Percentiles rank a stretch among this genome's conserved stretches.
Evolutionary conservation across 2,113 vertebrate species (phyloP).

Genomic region (Micronycteris hirsuta): DNA sequence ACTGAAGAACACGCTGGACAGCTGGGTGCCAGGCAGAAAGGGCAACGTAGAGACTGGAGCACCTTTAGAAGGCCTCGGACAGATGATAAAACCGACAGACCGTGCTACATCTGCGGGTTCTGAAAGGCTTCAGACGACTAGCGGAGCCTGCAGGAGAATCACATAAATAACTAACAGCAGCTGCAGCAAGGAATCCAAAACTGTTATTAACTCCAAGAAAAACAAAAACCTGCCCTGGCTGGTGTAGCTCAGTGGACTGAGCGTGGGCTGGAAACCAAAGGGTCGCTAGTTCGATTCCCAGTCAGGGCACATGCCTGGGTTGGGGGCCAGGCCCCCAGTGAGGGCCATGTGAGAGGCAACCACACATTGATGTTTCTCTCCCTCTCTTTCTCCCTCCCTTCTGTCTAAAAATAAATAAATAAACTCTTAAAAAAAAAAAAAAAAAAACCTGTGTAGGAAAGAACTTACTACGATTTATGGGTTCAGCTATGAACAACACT

Average conservation of each 20-base stretch:
- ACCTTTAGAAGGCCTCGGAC: background rate
- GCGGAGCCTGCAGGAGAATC: background rate
- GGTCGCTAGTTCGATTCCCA: too few species aligned
- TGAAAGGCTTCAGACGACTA: background rate
- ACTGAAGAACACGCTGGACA: background rate
- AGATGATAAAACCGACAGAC: background rate
- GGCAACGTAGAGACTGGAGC: too few species aligned
- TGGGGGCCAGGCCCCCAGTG: too few species aligned
- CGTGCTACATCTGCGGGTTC: background rate
- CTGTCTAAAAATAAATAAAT: too few species aligned
- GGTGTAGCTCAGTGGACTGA: too few species aligned
- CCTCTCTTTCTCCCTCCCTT: too few species aligned
- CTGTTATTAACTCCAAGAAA: background rate
- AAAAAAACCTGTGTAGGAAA: background rate
- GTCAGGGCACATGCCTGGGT: too few species aligned
- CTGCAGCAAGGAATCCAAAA: background rate
- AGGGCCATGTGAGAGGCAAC: too few species aligned
- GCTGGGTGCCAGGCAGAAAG: background rate
- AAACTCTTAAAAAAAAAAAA: background rate
- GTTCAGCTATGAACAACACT: background rate
- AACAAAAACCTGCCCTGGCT: background rate
- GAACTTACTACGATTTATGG: background rate
- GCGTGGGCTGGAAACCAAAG: too few species aligned
- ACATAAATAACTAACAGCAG: background rate
- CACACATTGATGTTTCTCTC: too few species aligned